These are phyloP conservation scores for Therioaphis trifolii DNA, from an alignment of 2,888 invertebrate genomes.

Conservation along the genomic window DNA sequence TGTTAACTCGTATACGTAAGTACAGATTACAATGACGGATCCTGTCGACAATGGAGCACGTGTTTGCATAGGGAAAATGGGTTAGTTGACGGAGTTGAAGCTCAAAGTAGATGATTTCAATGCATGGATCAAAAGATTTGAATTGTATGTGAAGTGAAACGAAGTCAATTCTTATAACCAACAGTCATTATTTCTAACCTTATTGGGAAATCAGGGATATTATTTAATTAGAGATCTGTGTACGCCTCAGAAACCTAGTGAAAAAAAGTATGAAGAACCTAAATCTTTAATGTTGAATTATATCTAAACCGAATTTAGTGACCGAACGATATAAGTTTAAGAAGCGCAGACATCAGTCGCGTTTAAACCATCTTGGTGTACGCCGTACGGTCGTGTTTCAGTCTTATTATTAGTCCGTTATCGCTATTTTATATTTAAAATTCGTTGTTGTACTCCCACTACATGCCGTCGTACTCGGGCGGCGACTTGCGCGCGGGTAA, in stretches of 20 bases:
- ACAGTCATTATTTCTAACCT: neutral
- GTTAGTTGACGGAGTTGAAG: no score
- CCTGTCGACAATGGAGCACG: no score
- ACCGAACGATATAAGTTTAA: conserved; percentile 16
- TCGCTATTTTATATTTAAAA: no score
- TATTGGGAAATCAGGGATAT: conserved; percentile 2
- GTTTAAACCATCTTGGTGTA: no score
- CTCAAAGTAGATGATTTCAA: conserved; percentile 1
- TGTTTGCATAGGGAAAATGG: no score
- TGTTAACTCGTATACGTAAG: no score
- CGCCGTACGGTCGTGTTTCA: no score
- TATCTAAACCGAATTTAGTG: conserved; percentile 1
- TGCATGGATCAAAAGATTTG: conserved; percentile 16
- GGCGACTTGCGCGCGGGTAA: no score
- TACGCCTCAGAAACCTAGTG: neutral
- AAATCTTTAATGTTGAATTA: neutral
- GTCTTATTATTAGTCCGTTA: no score
- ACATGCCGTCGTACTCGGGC: no score
- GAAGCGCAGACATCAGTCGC: conserved; percentile 16
- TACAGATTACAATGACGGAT: no score
- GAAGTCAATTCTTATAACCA: neutral
- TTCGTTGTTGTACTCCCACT: no score
- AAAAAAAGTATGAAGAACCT: neutral
- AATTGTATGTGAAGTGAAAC: neutral
- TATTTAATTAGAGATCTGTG: neutral